Evolutionary conservation across 1,140 invertebrate species (phyloP), one percentile per base, ranked within the genome.

Genomic region (Manduca sexta): DNA sequence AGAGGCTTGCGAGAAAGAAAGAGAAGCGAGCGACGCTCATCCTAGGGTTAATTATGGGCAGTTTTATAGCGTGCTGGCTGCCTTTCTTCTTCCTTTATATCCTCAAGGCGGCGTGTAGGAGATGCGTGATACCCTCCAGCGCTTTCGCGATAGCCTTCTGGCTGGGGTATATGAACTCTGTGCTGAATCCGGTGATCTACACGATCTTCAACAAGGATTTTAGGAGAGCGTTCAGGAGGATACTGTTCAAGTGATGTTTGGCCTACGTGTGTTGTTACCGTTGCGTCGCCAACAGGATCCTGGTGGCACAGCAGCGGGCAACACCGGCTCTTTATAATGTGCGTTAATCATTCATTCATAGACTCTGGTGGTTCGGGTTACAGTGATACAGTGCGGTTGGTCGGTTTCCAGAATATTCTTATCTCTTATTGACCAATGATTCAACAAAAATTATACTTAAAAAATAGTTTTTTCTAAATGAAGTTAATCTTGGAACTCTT

Each of bases 191-290:
- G 11, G 94, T 98, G 60, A 98, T 99, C 58, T 99, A 99, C 86
- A 98, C 97, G 38, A 98, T 99, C 68, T 99, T 99, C 88, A 99
- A 99, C 86, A 96, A 98, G 86, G 98, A 99, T 87, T 99, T 99
- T 86, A 91, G 97, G 49, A 90, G 94, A 69, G 97, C 97, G 8
- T 99, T 99, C 81, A 91, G 95, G 55, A 91, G 97, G 70, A 97
- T 98, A 86, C 88, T 98, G 68, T 97, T 96, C 86, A 97, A 97
- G 90, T 97, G 92, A 95, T 92, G 90, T 92, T 91, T 91, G 86
- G 90, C 90, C 64, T 91, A 91, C 86, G 90, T 92, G 90, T 92
- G 91, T 88, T 91, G 90, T 84, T 92, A 91, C 69, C 81, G 80
- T 61, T 91, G 90, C 80, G 90, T 91, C 56, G 86, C 87, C 59